These are phyloP conservation scores for Heliocidaris erythrogramma DNA, from an alignment of 35 echinoderm and acorn worm species.

Conservation along the genomic window DNA sequence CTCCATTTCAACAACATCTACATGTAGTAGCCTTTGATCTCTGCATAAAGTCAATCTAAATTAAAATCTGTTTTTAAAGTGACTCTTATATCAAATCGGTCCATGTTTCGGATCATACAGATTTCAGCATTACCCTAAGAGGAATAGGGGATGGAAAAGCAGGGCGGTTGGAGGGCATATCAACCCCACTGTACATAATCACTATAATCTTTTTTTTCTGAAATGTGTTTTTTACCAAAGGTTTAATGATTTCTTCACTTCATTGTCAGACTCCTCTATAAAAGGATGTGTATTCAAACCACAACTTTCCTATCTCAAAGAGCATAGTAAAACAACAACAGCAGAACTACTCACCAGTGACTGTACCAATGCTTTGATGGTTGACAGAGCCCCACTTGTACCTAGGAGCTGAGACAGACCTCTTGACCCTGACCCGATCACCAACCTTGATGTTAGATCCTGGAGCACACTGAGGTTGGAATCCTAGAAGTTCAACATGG, in stretches of 20 bases:
- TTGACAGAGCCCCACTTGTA: slow-evolving; percentile 97
- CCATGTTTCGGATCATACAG: not conserved
- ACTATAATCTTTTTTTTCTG: no score
- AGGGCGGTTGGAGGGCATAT: no score
- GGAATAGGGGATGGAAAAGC: not conserved
- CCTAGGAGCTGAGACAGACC: slow-evolving; percentile 79
- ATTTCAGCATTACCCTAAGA: not conserved
- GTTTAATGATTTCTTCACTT: not conserved
- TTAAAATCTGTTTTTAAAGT: no score
- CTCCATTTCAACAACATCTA: no score
- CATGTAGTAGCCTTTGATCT: no score
- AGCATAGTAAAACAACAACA: not conserved
- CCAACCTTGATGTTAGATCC: slow-evolving; percentile 97
- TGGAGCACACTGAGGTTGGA: slow-evolving; percentile 73
- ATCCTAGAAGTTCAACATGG: slow-evolving; percentile 91
- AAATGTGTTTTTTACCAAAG: no score
- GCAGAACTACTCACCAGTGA: slow-evolving; percentile 72
- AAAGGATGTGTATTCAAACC: not conserved
- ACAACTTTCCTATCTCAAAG: no score
- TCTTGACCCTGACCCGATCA: slow-evolving; percentile 84
- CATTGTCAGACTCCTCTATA: not conserved
- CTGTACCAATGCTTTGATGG: slow-evolving; percentile 94
- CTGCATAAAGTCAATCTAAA: no score
- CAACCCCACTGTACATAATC: no score
- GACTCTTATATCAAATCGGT: not conserved